Percentiles rank a stretch among this genome's conserved stretches.
These are phyloP conservation scores for Axis porcinus DNA, from an alignment of 2,113 vertebrate species.

Conservation along the genomic window DNA sequence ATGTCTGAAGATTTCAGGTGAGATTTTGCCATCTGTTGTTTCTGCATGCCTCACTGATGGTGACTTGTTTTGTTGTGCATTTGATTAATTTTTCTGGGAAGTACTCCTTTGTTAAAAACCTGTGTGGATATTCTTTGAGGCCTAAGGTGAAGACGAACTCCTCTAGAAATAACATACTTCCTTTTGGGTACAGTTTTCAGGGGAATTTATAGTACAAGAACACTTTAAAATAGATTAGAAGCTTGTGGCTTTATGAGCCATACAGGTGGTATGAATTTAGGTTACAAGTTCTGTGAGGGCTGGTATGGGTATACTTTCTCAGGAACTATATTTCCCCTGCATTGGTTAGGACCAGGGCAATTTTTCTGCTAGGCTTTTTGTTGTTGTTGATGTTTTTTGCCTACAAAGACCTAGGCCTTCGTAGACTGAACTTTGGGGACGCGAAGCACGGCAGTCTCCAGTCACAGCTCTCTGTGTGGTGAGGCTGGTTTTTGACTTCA, in stretches of 20 bases:
- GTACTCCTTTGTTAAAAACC: neutral
- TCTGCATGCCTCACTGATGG: neutral
- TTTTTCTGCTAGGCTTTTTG: neutral
- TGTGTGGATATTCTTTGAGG: neutral
- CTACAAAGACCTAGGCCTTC: neutral
- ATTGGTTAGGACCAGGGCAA: neutral
- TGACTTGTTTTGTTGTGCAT: neutral
- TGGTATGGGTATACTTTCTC: neutral
- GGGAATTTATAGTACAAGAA: neutral
- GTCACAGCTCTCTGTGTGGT: fast-evolving
- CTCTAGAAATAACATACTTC: neutral
- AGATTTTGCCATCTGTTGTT: neutral
- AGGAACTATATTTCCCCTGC: neutral
- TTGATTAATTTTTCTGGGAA: neutral
- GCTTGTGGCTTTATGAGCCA: neutral
- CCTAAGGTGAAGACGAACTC: neutral
- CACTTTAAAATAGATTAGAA: neutral
- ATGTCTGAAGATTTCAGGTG: neutral
- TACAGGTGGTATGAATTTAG: neutral
- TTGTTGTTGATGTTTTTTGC: neutral
- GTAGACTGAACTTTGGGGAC: neutral
- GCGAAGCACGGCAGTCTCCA: neutral
- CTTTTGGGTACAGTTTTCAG: neutral
- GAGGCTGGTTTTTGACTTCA: neutral
- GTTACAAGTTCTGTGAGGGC: neutral